Base-by-base conservation (phyloP, 2,113 vertebrate genomes). In the Hystrix cristata region DNA sequence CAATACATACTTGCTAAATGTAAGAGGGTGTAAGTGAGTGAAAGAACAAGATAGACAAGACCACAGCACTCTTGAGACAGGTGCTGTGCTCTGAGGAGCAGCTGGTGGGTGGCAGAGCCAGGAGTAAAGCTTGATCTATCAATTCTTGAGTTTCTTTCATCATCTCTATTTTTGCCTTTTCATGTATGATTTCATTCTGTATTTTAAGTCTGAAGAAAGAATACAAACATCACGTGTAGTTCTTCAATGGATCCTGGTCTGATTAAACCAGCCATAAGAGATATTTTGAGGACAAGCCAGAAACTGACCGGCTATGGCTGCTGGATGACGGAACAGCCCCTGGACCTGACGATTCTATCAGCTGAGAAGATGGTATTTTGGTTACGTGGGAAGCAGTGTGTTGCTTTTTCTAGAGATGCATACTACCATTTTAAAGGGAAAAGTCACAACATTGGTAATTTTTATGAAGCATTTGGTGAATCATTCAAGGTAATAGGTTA, bases 281-380 rank as follows among this genome's bases (percentile, higher is more conserved):
- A 74, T 9, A 85, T 85, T 93, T 88, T 92, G 82, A 94, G 87
- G 18, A 72, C 29, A 88, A 72, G 4, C 31, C 27, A 69, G 67
- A 86, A 64, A 59, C 2, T 53, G 23, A 87, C 23, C n/a, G 67
- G n/a, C 29, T n/a, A 18, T 79, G 67, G 71, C 27, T 71, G 10
- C n/a, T 19, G 76, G 80, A 84, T 34, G 90, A 57, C 31, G 18
- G 85, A 46, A 8, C 10, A 43, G 34, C 12, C 3, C 23, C 72
- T 76, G 72, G 46, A 15, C 46, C 51, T 55, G 64, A 87, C 18
- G 23, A 72, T n/a, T 59, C 64, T 65, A 19, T 62, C 55, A 51
- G 38, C 29, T 76, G 18, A 83, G 67, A 48, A 60, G 16, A 38
- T 1, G 13, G 11, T 3, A 53, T 7, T 96, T 65, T 51, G 71